Evolutionary conservation across 2,113 vertebrate genomes (phyloP).

Genomic region (Microcebus jonahi): DNA sequence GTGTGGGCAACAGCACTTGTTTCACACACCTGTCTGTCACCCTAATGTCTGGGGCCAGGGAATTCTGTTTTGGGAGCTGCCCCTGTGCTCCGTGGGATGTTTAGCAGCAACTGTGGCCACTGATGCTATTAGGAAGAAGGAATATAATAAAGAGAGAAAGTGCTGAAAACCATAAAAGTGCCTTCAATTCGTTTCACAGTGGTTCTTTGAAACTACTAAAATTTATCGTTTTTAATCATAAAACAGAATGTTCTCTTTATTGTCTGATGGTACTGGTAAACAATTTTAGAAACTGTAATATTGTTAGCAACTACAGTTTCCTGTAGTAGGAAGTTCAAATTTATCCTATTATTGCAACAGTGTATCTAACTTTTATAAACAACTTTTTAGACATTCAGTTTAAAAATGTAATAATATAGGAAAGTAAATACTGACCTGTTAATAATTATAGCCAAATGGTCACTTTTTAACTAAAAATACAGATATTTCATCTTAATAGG

Average conservation of each 20-base stretch:
- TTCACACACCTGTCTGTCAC: neutral
- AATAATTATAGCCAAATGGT: neutral
- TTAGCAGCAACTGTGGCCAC: neutral
- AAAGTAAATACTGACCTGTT: neutral
- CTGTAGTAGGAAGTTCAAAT: neutral
- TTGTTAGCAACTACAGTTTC: neutral
- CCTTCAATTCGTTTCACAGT: neutral
- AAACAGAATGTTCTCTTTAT: neutral
- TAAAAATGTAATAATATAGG: neutral
- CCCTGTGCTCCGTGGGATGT: neutral
- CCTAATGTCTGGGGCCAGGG: neutral
- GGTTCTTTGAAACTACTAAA: neutral
- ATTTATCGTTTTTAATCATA: neutral
- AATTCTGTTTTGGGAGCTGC: neutral
- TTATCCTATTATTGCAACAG: neutral
- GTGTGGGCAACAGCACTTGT: neutral
- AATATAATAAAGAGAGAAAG: neutral
- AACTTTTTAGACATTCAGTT: neutral
- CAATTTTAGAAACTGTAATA: neutral
- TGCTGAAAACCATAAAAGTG: neutral
- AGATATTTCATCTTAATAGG: conserved; percentile 15
- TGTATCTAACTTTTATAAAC: neutral
- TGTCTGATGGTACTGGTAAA: neutral
- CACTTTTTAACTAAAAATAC: conserved; percentile 34
- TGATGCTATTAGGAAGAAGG: neutral